Conservation (phyloP, 2,113 vertebrate species). For the Corythornis madagascariensis region DNA sequence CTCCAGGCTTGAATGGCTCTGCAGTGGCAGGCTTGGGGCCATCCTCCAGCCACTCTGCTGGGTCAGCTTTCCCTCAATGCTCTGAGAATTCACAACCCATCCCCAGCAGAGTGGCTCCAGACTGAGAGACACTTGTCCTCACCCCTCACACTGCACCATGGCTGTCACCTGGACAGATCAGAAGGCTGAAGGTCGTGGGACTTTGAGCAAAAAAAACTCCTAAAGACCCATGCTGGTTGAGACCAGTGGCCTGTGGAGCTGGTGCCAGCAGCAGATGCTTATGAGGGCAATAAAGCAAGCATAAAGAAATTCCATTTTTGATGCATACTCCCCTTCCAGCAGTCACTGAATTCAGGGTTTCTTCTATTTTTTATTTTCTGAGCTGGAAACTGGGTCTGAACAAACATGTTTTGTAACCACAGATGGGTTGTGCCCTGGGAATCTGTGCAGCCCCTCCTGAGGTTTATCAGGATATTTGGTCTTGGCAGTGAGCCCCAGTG, state of each 20-base stretch:
- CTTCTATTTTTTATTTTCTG: neutral
- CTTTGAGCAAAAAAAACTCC: neutral
- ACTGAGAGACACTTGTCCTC: neutral
- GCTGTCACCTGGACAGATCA: too few relatives aligned
- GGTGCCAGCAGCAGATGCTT: neutral
- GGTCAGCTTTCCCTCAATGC: neutral
- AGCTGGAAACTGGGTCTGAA: neutral
- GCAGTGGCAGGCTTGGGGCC: conserved; percentile 39
- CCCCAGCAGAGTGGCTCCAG: neutral
- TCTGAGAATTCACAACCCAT: neutral
- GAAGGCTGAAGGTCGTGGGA: neutral
- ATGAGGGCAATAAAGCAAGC: neutral
- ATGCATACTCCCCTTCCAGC: neutral
- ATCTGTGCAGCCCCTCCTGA: neutral
- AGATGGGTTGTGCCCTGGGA: neutral
- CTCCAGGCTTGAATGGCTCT: neutral
- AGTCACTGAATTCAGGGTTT: neutral
- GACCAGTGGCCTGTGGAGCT: neutral
- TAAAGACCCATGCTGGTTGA: neutral
- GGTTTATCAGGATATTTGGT: neutral
- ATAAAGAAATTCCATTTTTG: neutral
- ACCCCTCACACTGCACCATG: neutral
- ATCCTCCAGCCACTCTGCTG: neutral
- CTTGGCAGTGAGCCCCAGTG: neutral
- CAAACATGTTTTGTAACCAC: neutral